These are phyloP conservation scores for Brachionichthys hirsutus DNA, from an alignment of 2,113 vertebrate species.

Conservation along the genomic window DNA sequence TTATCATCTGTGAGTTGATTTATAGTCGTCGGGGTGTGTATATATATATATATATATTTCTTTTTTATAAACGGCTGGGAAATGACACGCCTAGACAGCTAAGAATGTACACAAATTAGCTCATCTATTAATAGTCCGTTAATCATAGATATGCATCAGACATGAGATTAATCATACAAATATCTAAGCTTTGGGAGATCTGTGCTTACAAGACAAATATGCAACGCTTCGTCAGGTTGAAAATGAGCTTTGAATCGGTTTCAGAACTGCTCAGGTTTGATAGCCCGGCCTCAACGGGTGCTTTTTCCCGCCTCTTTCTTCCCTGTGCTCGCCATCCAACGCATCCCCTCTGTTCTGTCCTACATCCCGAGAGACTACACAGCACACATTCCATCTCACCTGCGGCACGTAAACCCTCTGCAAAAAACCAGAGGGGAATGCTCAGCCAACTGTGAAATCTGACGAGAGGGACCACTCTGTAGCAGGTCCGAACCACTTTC, in stretches of 20 bases:
- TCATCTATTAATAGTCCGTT: conserved; percentile 39
- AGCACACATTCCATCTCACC: conserved; percentile 21
- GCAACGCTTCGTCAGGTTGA: conserved; percentile 69
- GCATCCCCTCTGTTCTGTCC: conserved; percentile 18
- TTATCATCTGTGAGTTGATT: conserved; percentile 36
- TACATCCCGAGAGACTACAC: conserved; percentile 23
- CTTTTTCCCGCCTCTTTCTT: conserved; percentile 33
- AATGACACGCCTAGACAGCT: conserved; percentile 65
- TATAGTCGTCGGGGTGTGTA: conserved; percentile 16
- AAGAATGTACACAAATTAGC: conserved; percentile 73
- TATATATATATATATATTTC: too few relatives aligned
- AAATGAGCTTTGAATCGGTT: conserved; percentile 44
- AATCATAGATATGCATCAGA: conserved; percentile 35
- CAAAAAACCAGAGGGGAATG: conserved; percentile 23
- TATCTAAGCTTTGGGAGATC: conserved; percentile 29
- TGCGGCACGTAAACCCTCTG: conserved; percentile 6
- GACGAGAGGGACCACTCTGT: conserved; percentile 13
- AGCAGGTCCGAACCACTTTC: conserved; percentile 49
- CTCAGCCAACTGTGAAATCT: conserved; percentile 20
- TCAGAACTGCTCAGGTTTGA: conserved; percentile 69
- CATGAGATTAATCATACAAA: conserved; percentile 30
- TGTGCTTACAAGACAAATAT: conserved; percentile 56
- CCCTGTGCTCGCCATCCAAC: background rate
- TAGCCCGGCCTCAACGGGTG: conserved; percentile 72
- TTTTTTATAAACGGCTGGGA: conserved; percentile 59